These are phyloP conservation scores for Seira musarum DNA, from an alignment of 2,888 invertebrate genomes.

Conservation along the genomic window DNA sequence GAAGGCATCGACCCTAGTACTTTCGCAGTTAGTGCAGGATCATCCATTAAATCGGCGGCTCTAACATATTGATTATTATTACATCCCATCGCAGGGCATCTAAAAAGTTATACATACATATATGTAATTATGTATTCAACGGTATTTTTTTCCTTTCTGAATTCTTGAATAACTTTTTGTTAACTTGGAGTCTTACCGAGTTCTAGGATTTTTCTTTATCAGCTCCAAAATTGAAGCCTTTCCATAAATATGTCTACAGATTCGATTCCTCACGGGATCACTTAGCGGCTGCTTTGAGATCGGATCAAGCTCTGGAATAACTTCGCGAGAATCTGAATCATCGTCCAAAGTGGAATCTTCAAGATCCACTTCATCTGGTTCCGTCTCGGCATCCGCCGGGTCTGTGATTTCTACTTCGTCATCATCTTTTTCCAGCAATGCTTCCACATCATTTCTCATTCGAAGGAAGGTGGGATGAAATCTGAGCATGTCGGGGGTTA, in stretches of 20 bases:
- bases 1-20: background rate
- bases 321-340: constrained; percentile 14
- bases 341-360: constrained; percentile 6
- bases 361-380: constrained; percentile 38
- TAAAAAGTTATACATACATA: background rate
- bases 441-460: constrained; percentile 9
- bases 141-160: too few species aligned
- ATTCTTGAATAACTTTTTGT: too few species aligned
- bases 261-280: constrained; percentile 38
- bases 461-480: constrained; percentile 20
- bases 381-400: background rate
- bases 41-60: constrained; percentile 25
- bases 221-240: constrained; percentile 37
- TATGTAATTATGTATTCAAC: too few species aligned
- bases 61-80: constrained; percentile 16
- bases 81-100: constrained; percentile 47
- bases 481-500: constrained; percentile 10
- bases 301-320: constrained; percentile 52
- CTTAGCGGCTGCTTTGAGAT: constrained; percentile 41
- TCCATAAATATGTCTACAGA: constrained; percentile 51
- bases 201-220: constrained; percentile 34
- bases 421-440: background rate
- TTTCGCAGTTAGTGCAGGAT: constrained; percentile 30
- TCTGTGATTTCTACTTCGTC: background rate
- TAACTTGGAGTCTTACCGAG: constrained; percentile 29